Base-by-base conservation (phyloP, 2,113 vertebrate genomes). In the Arvicanthis niloticus region DNA sequence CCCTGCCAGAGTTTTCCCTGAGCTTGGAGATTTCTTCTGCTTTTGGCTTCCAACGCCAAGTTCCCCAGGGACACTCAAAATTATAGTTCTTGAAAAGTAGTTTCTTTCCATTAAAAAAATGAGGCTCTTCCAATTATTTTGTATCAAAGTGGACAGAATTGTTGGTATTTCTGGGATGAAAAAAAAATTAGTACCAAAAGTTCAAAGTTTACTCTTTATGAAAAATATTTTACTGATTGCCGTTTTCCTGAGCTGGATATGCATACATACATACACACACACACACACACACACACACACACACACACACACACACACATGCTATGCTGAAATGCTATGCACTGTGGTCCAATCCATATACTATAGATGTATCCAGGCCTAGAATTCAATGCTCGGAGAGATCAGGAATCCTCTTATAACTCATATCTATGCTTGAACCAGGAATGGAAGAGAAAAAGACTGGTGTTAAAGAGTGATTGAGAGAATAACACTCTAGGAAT, bases 21-120 rank as follows among this genome's bases (percentile, higher is more conserved):
- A 88, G 76, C 56, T 90, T 90, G 58, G 96, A 96, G 34, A 94
- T 45, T 92, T 97, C 92, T 42, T 97, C 96, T 62, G 9, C 91
- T 91, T 91, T 93, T 88, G 80, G 51, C 84, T 91, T 93, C 90
- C 17, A 51, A 77, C 5, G 90, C 58, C 29, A 70, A 58, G 40
- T 81, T 91, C 81, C 72, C 85, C 15, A 67, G 77, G 72, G 72
- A 91, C 13, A 73, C 40, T 88, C 12, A 92, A 95, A 93, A 96
- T 95, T 51, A 75, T 72, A 88, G 72, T 92, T 92, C 91, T 96
- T 96, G 60, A 96, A 97, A 96, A 95, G 77, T 96, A 85, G 37
- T 29, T 88, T 89, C 94, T 81, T 92, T 93, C 84, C n/a, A 26
- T 48, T 60, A n/a, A 40, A 88, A 85, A 93, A 80, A 34, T 16